Conservation (phyloP, 2,113 vertebrate genomes). For the Recurvirostra avosetta region DNA sequence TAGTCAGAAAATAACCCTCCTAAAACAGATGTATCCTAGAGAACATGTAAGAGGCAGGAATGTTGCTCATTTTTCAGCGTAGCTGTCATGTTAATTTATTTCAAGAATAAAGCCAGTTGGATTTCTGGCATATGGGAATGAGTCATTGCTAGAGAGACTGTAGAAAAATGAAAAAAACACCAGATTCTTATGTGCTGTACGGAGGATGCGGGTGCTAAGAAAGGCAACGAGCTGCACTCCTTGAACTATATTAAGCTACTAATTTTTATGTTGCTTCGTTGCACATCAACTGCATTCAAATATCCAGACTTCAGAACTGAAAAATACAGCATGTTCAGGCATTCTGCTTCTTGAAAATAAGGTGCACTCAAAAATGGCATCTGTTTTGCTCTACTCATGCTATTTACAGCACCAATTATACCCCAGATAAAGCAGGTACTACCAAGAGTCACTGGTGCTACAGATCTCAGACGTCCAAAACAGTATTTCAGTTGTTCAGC, state of each 20-base stretch:
- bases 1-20: not conserved
- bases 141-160: conserved; percentile 23
- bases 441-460: not conserved
- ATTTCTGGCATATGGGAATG: conserved; percentile 51
- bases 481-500: not conserved
- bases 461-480: not conserved
- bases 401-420: not conserved
- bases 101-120: conserved; percentile 4
- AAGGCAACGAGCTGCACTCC: not conserved
- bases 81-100: conserved; percentile 25
- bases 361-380: not conserved
- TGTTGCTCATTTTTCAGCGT: conserved; percentile 21
- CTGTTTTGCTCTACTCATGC: not conserved
- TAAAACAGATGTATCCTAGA: not conserved
- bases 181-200: not conserved
- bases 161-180: not conserved
- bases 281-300: not conserved
- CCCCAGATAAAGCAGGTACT: not conserved
- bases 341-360: not conserved
- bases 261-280: not conserved
- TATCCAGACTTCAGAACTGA: not conserved
- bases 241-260: conserved; percentile 6
- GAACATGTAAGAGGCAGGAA: not conserved
- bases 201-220: not conserved
- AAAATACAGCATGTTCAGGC: not conserved